These are phyloP conservation scores for Ctenoplectra terminalis DNA, from an alignment of 1,140 invertebrate genomes.

Conservation along the genomic window DNA sequence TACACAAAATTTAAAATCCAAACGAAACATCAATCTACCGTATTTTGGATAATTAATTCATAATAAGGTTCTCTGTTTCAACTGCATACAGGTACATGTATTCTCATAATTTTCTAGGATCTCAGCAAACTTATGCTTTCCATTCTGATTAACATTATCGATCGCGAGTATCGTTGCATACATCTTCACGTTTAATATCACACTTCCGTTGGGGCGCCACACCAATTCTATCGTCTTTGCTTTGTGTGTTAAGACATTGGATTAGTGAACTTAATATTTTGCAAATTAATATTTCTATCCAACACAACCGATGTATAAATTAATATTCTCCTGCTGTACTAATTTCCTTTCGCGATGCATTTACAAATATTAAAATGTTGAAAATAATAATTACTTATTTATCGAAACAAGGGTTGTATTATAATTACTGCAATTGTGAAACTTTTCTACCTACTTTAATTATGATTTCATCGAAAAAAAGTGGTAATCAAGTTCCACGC, in stretches of 20 bases:
- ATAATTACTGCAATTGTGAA: no score
- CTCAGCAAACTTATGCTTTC: conserved; percentile 1
- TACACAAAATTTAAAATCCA: background rate
- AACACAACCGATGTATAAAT: background rate
- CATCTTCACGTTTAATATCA: conserved; percentile 7
- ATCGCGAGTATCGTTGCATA: background rate
- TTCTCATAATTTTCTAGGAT: background rate
- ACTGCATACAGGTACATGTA: background rate
- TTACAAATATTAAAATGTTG: background rate
- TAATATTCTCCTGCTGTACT: background rate
- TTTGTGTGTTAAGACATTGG: background rate
- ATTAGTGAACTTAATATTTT: background rate
- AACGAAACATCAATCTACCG: background rate
- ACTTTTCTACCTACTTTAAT: no score
- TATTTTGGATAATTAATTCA: background rate
- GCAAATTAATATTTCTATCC: background rate
- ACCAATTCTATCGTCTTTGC: background rate
- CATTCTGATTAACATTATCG: conserved; percentile 32
- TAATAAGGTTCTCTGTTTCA: background rate
- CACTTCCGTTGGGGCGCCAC: background rate
- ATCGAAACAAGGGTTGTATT: background rate
- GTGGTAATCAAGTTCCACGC: no score
- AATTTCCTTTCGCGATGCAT: background rate
- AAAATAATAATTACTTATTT: background rate
- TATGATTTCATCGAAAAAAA: no score